Evolutionary conservation across 2,113 vertebrate genomes (phyloP), one percentile per base, ranked within the genome.

Genomic region (Delphinapterus leucas): DNA sequence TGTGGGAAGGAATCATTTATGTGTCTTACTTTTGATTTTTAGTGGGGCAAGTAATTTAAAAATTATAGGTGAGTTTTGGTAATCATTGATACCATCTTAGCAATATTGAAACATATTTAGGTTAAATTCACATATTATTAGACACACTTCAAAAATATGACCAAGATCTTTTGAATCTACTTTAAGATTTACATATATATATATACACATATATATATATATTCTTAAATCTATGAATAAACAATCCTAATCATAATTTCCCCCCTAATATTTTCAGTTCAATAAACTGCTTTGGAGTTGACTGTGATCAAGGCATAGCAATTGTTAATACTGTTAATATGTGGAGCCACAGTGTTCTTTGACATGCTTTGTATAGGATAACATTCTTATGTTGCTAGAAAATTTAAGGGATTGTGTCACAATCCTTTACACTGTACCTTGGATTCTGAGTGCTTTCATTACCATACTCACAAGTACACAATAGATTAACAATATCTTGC

Each of bases 401-500:
- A 86, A 80, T 41, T 58, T 67, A 87, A 63, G 79, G 26, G 53
- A 65, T 13, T 12, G 15, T 36, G 8, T 33, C 68, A 49, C 47
- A 83, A 33, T 60, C 36, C 58, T 67, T 41, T 74, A 36, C 1
- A 5, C 20, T 36, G 41, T 79, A 49, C n/a, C 65, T 92, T 6
- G 7, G 58, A 68, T 89, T 95, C 79, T 89, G 86, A 89, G n/a
- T 53, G 33, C 26, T 49, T 93, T 93, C 68, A 74, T 90, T 70
- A 90, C 55, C 77, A 84, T 33, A 91, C 25, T 61, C 36, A 86
- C 58, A 41, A 73, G 60, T 23, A 68, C 21, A 60, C 17, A 91
- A 79, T n/a, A 92, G 38, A 82, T 86, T 89, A 95, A 93, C 84
- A 74, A 84, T 76, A 85, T 58, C 47, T 83, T 74, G 31, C 15